phyloP scores from a whole-genome alignment of 2,113 vertebrate genomes.

The Crotalus tigris region DNA sequence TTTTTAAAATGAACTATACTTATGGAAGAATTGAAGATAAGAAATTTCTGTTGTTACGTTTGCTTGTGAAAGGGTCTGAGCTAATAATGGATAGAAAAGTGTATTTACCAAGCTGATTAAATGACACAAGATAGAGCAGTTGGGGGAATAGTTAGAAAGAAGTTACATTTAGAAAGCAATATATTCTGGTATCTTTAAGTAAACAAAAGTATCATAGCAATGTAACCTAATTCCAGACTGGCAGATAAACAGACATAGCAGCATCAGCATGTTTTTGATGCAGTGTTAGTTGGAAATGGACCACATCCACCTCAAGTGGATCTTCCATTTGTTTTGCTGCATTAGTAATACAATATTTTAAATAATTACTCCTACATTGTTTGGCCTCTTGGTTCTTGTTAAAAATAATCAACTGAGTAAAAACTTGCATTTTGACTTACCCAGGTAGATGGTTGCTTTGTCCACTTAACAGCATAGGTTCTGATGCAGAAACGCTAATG shows the following conservation, averaged over 20 bases:
- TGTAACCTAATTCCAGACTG: background rate
- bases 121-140: conserved; percentile 25
- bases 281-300: background rate
- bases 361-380: background rate
- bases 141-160: conserved; percentile 7
- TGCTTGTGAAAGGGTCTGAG: conserved; percentile 14
- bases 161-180: background rate
- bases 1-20: background rate
- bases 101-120: conserved; percentile 16
- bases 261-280: background rate
- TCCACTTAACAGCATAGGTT: background rate
- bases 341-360: background rate
- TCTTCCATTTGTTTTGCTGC: background rate
- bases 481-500: background rate
- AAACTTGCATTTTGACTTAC: background rate
- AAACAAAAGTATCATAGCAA: background rate
- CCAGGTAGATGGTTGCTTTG: background rate
- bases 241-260: background rate
- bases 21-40: background rate
- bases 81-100: conserved; percentile 10
- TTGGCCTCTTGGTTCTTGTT: background rate
- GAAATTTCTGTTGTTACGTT: background rate
- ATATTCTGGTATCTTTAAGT: background rate
- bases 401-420: background rate
- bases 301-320: background rate